Conservation (phyloP, 53 echinoderm and acorn worm genomes). For the Apostichopus leukothele region DNA sequence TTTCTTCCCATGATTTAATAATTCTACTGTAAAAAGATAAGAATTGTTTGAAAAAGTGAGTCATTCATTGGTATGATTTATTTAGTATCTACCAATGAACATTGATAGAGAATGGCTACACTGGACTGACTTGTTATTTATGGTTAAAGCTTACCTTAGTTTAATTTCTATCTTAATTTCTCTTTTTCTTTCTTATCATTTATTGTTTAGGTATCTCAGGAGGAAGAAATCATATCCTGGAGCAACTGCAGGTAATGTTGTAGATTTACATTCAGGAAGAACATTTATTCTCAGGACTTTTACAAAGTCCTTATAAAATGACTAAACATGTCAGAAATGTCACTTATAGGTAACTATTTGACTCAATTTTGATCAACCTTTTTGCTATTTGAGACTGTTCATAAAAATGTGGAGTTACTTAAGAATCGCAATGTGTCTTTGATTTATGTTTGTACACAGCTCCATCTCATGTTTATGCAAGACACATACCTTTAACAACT, state of each 20-base stretch:
- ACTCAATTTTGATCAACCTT: no score
- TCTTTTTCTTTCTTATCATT: not conserved
- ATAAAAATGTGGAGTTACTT: not conserved
- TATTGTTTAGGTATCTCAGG: no score
- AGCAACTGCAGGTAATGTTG: no score
- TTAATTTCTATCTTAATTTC: conserved; percentile 5
- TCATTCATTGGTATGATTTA: not conserved
- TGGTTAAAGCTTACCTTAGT: conserved; percentile 6
- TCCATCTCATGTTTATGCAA: no score
- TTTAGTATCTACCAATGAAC: no score
- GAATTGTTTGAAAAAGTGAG: not conserved
- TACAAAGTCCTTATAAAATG: not conserved
- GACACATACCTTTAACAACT: no score
- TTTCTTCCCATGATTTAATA: not conserved
- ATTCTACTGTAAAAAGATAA: not conserved
- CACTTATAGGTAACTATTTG: no score
- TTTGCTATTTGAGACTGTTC: not conserved
- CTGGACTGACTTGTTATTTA: conserved; percentile 3
- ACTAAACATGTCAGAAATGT: not conserved
- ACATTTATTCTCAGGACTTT: not conserved
- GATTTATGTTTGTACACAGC: no score
- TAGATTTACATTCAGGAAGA: no score
- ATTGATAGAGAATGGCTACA: no score
- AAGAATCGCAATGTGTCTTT: not conserved
- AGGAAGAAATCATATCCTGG: no score